Evolutionary conservation across 2,888 invertebrate genomes (phyloP).

Genomic region (Cabera pusaria): DNA sequence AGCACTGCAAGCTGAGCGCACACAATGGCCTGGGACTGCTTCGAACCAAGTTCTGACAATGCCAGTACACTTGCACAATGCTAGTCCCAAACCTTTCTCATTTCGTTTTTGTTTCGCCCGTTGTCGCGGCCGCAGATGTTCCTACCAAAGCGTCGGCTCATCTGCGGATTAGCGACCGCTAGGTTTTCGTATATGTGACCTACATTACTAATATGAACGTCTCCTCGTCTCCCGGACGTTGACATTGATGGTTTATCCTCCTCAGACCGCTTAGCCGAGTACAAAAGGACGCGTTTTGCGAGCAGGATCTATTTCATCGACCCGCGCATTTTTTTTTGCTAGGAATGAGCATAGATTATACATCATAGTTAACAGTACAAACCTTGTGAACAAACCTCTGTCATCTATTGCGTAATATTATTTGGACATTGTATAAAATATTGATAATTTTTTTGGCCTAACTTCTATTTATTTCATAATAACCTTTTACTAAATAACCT

Average conservation of each 20-base stretch:
- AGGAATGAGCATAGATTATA: no score
- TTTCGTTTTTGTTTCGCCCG: constrained; percentile 76
- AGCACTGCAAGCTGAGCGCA: constrained; percentile 28
- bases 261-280: constrained; percentile 14
- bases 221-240: constrained; percentile 33
- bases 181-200: constrained; percentile 68
- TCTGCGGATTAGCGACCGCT: constrained; percentile 77
- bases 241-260: constrained; percentile 40
- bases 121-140: constrained; percentile 72
- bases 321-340: no score
- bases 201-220: constrained; percentile 57
- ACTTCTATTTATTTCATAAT: no score
- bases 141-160: constrained; percentile 67
- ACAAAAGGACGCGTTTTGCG: constrained; percentile 15
- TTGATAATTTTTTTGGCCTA: no score
- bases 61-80: constrained; percentile 49
- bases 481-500: no score
- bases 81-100: constrained; percentile 78
- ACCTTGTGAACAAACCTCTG: no score
- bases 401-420: no score
- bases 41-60: constrained; percentile 71
- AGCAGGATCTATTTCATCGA: constrained; percentile 10
- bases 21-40: constrained; percentile 49
- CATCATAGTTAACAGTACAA: no score
- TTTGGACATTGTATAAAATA: no score